These are phyloP conservation scores for Cryptoprocta ferox DNA, from an alignment of 2,797 vertebrate genomes.

Conservation along the genomic window DNA sequence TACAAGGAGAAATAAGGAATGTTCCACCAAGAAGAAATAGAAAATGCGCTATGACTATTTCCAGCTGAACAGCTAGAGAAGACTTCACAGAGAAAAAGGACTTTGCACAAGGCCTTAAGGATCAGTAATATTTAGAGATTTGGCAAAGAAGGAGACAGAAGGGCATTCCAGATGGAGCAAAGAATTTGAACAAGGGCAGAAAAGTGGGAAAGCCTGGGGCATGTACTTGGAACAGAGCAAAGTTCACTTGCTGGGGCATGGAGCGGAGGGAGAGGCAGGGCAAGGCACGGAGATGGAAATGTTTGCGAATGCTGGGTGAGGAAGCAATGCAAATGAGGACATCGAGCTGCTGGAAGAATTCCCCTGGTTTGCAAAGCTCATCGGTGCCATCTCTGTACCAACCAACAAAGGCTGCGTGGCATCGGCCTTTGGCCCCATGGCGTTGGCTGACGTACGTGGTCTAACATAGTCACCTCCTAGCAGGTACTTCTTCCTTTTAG, in stretches of 20 bases:
- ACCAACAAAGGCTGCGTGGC: not conserved
- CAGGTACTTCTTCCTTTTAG: not conserved
- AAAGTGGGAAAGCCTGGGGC: slow-evolving; percentile 64
- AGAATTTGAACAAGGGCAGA: slow-evolving; percentile 48
- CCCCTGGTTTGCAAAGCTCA: not conserved
- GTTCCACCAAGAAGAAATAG: not conserved
- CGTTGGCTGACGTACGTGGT: not conserved
- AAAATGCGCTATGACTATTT: not conserved
- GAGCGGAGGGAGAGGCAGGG: not conserved
- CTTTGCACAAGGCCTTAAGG: slow-evolving; percentile 35
- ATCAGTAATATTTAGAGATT: slow-evolving; percentile 59
- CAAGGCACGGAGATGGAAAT: not conserved
- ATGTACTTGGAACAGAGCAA: slow-evolving; percentile 57
- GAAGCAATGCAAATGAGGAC: not conserved
- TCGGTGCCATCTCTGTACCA: not conserved
- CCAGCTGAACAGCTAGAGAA: not conserved
- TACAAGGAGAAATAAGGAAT: not conserved
- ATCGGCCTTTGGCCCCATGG: not conserved
- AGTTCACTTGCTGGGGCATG: not conserved
- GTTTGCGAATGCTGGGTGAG: not conserved
- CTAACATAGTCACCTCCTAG: not conserved
- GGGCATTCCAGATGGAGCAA: slow-evolving; percentile 73
- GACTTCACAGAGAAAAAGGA: slow-evolving; percentile 16
- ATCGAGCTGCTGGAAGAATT: not conserved
- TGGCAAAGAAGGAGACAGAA: slow-evolving; percentile 68